Evolutionary conservation across 2,797 vertebrate genomes (phyloP).

Genomic region (Lepus oiostolus): DNA sequence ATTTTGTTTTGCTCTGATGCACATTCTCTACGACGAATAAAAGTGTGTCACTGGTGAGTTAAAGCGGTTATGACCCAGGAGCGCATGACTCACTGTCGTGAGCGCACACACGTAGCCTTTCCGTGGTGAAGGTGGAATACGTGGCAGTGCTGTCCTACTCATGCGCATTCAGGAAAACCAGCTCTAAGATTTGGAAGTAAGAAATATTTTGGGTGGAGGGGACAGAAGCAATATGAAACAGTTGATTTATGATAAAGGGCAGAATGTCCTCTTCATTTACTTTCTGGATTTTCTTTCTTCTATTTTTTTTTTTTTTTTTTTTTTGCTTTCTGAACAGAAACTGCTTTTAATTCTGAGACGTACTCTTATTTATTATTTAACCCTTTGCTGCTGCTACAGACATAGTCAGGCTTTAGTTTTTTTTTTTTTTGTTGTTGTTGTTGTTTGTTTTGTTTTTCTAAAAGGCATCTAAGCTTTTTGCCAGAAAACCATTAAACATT

Average conservation of each 20-base stretch:
- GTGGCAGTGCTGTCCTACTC: constrained; percentile 26
- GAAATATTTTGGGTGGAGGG: constrained; percentile 50
- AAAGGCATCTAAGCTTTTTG: constrained; percentile 47
- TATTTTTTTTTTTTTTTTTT: not conserved
- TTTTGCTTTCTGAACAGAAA: constrained; percentile 65
- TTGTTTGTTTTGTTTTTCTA: too few species aligned
- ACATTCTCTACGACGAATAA: constrained; percentile 75
- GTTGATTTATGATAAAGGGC: constrained; percentile 57
- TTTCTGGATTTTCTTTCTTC: not conserved
- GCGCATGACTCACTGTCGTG: constrained; percentile 57
- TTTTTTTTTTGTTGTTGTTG: too few species aligned
- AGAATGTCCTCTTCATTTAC: constrained; percentile 66
- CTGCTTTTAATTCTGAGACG: constrained; percentile 72
- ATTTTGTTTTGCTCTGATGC: constrained; percentile 79
- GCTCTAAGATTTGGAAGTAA: constrained; percentile 51
- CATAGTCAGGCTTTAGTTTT: constrained; percentile 60
- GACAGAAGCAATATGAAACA: constrained; percentile 63
- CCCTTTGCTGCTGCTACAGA: constrained; percentile 76
- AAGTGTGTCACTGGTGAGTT: constrained; percentile 70
- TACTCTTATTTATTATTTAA: constrained; percentile 80
- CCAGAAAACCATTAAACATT: constrained; percentile 10
- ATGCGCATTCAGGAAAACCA: not conserved
- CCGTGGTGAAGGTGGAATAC: not conserved
- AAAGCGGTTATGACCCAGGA: constrained; percentile 72
- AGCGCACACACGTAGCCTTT: accelerated